Base-by-base conservation (phyloP, 2,888 invertebrate genomes). In the Achlya flavicornis region DNA sequence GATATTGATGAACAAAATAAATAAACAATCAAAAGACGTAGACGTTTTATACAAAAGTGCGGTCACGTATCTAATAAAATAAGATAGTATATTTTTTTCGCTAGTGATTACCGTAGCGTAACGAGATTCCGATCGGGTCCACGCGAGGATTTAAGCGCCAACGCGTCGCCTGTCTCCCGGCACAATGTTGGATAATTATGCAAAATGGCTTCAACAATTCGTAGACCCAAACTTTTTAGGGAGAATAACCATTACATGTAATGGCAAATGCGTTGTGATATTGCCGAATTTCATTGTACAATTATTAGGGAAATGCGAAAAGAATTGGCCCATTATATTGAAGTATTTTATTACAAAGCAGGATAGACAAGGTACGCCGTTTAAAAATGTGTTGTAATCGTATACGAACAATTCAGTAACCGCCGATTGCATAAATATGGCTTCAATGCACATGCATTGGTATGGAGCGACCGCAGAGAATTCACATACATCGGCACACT, bases 201-300 rank as follows among this genome's bases (percentile, higher is more conserved):
- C 92, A 90, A 93, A 93, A 93, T 92, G 90, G 92, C 90, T 91
- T 79, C 89, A 88, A 91, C 92, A 83, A 92, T 89, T 93, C 89
- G 84, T 86, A 87, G 84, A 82, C 90, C 90, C 89, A 86, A 85
- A 89, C 86, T 92, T 92, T 92, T 93, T 90, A 88, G 85, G 87
- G 85, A 76, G 19, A 91, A 92, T 91, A 85, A 90, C 91, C 92
- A 88, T 93, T 92, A 92, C 86, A 83, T 86, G 85, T 90, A 91
- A 93, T 92, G 92, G 92, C 82, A 87, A 26, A 87, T 89, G 88
- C 88, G 89, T 92, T 92, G 88, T 92, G 91, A 91, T 92, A 93
- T 92, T 90, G 89, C 86, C 76, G 76, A 89, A 88, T 91, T 90
- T 89, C 85, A 91, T 86, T 91, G 89, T 82, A 83, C 86, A 86